Base-by-base conservation (phyloP, 1,140 invertebrate species). In the Muscidifurax raptorellus region DNA sequence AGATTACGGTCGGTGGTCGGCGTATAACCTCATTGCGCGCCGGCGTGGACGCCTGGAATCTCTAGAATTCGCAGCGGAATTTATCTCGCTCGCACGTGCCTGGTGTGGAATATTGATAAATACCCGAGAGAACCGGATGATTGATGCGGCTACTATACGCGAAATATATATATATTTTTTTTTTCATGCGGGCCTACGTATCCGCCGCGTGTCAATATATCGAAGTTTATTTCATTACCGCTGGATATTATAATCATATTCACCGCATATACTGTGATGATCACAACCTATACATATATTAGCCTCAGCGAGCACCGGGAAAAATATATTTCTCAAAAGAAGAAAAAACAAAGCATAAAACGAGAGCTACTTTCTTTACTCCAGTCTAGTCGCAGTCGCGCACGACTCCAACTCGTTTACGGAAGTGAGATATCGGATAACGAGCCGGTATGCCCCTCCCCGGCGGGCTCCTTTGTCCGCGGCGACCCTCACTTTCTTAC, bases 391-490 rank as follows among this genome's bases (percentile, higher is more conserved):
- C 5, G 5, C 47, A 12, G 0, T 4, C 77, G 4, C 15, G 28
- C 6, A 30, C 13, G 27, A 12, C n/a, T 5, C 12, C 44, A 40
- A 40, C 40, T 52, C 15, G 13, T 30, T 40, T 36, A 30, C 89
- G 90, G 89, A 91, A 92, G 89, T 89, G 85, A 86, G 88, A 89
- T 91, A 92, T 91, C 90, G 88, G 80, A 82, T 89, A 87, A 87
- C 86, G 27, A 32, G 36, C 40, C 10, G 75, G 32, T 47, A 13
- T 47, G 12, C 44, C 44, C 44, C 44, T 47, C 44, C 52, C 7
- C 52, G 18, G 52, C 52, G 52, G 0, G 22, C 83, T 72, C 82
- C 67, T 81, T 83, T 82, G 66, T 74, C 64, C 69, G 13, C 22
- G 27, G 32, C 47, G 77, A 79, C 77, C 79, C 64, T 83, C 82